A percentile compares a stretch with the other conserved stretches of the same genome.
These are phyloP conservation scores for Saturnia japonica DNA, from an alignment of 2,888 invertebrate species.

Conservation along the genomic window DNA sequence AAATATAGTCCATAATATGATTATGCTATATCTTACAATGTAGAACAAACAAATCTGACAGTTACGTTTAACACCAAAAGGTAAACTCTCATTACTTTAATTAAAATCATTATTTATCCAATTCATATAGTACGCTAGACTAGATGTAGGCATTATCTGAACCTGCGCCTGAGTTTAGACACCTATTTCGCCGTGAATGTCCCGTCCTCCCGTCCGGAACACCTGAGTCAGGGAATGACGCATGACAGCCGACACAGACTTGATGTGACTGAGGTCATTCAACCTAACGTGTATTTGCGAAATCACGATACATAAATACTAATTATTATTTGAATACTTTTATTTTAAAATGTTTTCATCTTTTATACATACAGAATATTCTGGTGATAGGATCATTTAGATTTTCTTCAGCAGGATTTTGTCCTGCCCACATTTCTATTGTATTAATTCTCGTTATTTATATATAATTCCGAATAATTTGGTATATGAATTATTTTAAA, in stretches of 20 bases:
- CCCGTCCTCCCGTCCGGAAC: slow-evolving; percentile 13
- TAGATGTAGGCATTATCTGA: background rate
- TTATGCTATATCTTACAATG: no score
- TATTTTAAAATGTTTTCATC: background rate
- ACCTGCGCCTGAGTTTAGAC: slow-evolving; percentile 15
- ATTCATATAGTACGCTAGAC: background rate
- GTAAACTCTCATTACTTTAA: background rate
- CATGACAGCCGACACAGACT: slow-evolving; percentile 30
- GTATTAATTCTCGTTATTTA: background rate
- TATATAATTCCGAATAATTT: background rate
- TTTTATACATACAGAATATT: no score
- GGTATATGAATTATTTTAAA: background rate
- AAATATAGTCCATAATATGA: no score
- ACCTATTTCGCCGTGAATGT: slow-evolving; percentile 7
- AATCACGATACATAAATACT: slow-evolving; percentile 28
- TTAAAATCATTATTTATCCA: background rate
- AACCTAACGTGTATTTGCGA: slow-evolving; percentile 28
- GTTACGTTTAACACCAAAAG: no score
- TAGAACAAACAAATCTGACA: no score
- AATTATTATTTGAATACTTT: background rate
- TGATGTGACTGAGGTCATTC: slow-evolving; percentile 35
- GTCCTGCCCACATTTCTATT: background rate
- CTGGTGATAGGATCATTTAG: no score
- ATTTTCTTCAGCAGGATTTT: no score
- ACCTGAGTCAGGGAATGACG: slow-evolving; percentile 43